These are phyloP conservation scores for Mayetiola destructor DNA, from an alignment of 2,888 invertebrate genomes.

Conservation along the genomic window DNA sequence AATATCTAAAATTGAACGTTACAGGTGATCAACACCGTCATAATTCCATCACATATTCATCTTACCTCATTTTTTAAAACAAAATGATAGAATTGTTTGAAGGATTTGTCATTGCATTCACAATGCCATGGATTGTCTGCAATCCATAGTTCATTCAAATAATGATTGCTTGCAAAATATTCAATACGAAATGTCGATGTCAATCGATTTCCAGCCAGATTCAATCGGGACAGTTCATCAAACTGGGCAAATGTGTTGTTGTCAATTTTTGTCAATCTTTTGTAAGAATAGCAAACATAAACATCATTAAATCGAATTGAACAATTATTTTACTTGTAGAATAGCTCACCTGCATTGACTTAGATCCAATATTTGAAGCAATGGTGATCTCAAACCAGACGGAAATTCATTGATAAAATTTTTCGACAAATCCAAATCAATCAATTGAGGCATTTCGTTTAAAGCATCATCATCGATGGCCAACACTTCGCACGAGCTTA, in stretches of 20 bases:
- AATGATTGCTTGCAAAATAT: slow-evolving; percentile 45
- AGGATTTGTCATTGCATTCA: slow-evolving; percentile 46
- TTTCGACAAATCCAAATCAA: slow-evolving; percentile 47
- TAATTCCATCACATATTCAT: no score
- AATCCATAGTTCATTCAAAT: slow-evolving; percentile 44
- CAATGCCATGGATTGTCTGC: slow-evolving; percentile 66
- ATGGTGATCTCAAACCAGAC: slow-evolving; percentile 43
- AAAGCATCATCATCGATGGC: slow-evolving; percentile 42
- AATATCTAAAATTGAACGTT: no score
- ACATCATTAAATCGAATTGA: slow-evolving; percentile 1
- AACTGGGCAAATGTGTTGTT: slow-evolving; percentile 49
- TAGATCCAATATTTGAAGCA: slow-evolving; percentile 43
- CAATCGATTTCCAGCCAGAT: slow-evolving; percentile 56
- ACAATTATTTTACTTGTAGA: no score
- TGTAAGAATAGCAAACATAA: slow-evolving; percentile 44
- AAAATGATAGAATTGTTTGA: no score
- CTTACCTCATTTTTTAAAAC: no score
- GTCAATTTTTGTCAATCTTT: slow-evolving; percentile 43
- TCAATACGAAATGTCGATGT: slow-evolving; percentile 44
- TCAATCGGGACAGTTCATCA: slow-evolving; percentile 43
- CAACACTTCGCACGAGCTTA: slow-evolving; percentile 52
- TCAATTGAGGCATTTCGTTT: slow-evolving; percentile 43
- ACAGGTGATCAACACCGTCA: no score
- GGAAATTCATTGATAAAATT: slow-evolving; percentile 51
- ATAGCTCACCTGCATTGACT: slow-evolving; percentile 33